These are phyloP conservation scores for Lissocephala sabroskyi DNA, from an alignment of 2,888 invertebrate genomes.

Conservation along the genomic window DNA sequence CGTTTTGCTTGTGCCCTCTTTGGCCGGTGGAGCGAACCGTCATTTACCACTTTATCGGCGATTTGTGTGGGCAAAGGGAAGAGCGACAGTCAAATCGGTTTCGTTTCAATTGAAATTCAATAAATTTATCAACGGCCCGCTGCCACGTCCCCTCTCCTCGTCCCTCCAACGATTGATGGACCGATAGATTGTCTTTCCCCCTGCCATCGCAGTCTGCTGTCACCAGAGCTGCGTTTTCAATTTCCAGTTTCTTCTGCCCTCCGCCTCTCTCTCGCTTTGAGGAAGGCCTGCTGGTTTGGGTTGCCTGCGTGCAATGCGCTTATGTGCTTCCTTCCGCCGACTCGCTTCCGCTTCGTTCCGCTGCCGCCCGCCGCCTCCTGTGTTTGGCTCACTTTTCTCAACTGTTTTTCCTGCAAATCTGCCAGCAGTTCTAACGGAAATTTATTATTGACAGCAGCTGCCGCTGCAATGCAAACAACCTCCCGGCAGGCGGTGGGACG, in stretches of 20 bases:
- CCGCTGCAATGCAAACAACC: slow-evolving; percentile 61
- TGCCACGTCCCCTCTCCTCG: neutral
- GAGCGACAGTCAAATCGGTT: slow-evolving; percentile 56
- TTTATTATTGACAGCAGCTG: slow-evolving; percentile 66
- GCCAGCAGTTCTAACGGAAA: slow-evolving; percentile 64
- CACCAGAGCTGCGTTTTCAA: slow-evolving; percentile 37
- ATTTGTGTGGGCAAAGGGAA: slow-evolving; percentile 31
- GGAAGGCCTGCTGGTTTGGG: too few species aligned
- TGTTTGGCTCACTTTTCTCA: neutral
- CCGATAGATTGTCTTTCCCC: too few species aligned
- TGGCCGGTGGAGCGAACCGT: slow-evolving; percentile 17
- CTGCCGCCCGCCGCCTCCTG: neutral
- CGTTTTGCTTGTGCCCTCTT: slow-evolving; percentile 2
- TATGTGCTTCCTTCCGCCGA: slow-evolving; percentile 51
- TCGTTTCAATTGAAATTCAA: slow-evolving; percentile 65
- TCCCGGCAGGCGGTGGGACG: slow-evolving; percentile 4
- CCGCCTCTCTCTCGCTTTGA: slow-evolving; percentile 40
- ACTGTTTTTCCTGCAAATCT: slow-evolving; percentile 47
- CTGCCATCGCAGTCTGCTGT: too few species aligned
- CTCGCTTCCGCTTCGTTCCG: slow-evolving; percentile 13
- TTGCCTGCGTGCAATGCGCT: slow-evolving; percentile 50
- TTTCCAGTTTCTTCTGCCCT: slow-evolving; percentile 49
- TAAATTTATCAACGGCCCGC: slow-evolving; percentile 58
- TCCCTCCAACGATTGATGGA: too few species aligned
- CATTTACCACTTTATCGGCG: slow-evolving; percentile 60